Evolutionary conservation across 1,140 invertebrate species (phyloP).

Genomic region (Cheumatopsyche charites): DNA sequence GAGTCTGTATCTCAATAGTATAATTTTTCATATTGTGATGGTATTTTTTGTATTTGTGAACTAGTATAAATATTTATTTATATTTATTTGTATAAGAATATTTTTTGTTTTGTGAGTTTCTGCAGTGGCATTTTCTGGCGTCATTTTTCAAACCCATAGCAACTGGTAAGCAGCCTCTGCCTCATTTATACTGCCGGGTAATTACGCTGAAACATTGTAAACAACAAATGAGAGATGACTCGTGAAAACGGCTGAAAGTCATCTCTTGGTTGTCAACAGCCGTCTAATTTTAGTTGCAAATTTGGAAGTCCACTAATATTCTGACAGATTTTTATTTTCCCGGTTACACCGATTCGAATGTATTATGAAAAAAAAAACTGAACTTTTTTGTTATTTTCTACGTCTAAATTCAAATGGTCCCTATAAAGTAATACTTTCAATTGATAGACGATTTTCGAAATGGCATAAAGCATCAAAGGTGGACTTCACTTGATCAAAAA

Average conservation of each 20-base stretch:
- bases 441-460: too few species aligned
- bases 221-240: constrained; percentile 39
- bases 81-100: constrained; percentile 12
- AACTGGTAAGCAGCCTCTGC: constrained; percentile 24
- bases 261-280: background rate
- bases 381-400: too few species aligned
- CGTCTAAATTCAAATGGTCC: too few species aligned
- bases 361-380: background rate
- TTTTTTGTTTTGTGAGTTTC: constrained; percentile 38
- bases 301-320: too few species aligned
- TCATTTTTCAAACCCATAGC: constrained; percentile 26
- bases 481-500: too few species aligned
- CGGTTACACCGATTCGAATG: too few species aligned
- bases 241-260: constrained; percentile 14
- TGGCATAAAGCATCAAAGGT: too few species aligned
- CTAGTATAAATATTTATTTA: background rate
- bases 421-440: too few species aligned
- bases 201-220: constrained; percentile 48
- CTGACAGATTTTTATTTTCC: too few species aligned
- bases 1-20: constrained; percentile 14
- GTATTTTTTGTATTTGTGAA: background rate
- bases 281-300: too few species aligned
- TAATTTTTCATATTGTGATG: constrained; percentile 21
- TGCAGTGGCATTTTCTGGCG: constrained; percentile 41
- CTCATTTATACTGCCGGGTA: constrained; percentile 29